Percentiles rank a stretch among this genome's conserved stretches.
These are phyloP conservation scores for Nautilus pompilius DNA, from an alignment of 1,140 invertebrate genomes.

Conservation along the genomic window DNA sequence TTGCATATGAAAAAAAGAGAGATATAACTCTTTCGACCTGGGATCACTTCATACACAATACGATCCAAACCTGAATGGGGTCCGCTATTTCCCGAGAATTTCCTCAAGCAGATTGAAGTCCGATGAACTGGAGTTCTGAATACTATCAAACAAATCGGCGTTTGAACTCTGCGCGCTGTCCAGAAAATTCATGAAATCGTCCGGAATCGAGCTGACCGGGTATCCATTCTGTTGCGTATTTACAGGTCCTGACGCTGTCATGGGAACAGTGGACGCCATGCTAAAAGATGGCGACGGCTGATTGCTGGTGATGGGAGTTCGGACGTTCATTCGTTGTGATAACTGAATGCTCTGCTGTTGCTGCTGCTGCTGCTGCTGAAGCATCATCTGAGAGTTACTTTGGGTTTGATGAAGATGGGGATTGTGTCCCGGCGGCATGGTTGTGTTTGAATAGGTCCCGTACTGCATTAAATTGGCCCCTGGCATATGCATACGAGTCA, in stretches of 20 bases:
- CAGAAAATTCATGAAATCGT: constrained; percentile 45
- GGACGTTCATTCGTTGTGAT: constrained; percentile 28
- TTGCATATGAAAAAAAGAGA: not conserved
- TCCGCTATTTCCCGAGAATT: constrained; percentile 25
- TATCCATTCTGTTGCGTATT: constrained; percentile 5
- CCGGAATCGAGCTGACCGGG: constrained; percentile 21
- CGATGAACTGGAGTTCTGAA: constrained; percentile 17
- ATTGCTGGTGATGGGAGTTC: constrained; percentile 1
- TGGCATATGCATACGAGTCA: constrained; percentile 20
- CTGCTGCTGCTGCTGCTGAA: constrained; percentile 21
- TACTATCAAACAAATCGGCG: constrained; percentile 36
- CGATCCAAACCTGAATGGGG: not conserved
- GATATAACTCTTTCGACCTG: not conserved
- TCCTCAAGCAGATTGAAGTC: constrained; percentile 38
- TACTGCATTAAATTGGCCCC: constrained; percentile 31
- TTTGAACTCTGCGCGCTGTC: constrained; percentile 36
- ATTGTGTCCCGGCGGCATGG: constrained; percentile 17
- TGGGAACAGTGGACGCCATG: constrained; percentile 13
- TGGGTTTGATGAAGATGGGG: constrained; percentile 8
- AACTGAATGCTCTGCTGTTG: constrained; percentile 44
- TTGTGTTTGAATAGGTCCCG: constrained; percentile 20
- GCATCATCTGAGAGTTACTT: not conserved
- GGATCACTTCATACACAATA: not conserved
- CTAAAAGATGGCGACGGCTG: constrained; percentile 12
- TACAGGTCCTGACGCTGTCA: constrained; percentile 12